phyloP scores from a whole-genome alignment of 2,888 invertebrate genomes.

The Hyposoter didymator region DNA sequence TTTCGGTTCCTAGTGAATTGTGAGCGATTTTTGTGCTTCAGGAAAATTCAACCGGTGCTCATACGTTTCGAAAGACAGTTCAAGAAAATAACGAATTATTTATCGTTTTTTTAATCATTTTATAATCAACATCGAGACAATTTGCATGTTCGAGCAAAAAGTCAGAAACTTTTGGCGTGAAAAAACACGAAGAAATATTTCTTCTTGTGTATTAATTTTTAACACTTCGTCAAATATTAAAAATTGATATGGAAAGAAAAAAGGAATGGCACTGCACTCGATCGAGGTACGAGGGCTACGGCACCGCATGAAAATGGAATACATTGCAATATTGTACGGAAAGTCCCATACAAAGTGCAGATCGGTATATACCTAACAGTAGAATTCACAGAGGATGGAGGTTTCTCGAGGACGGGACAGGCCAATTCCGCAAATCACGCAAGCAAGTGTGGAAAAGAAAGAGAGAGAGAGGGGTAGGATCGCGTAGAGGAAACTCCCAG shows the following conservation, averaged over 20 bases:
- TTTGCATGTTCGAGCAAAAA: background rate
- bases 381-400: constrained; percentile 49
- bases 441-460: constrained; percentile 35
- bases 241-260: too few species aligned
- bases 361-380: constrained; percentile 16
- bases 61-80: too few species aligned
- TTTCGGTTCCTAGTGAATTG: background rate
- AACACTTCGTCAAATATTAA: too few species aligned
- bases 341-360: background rate
- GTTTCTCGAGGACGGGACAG: constrained; percentile 62
- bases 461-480: background rate
- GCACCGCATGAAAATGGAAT: background rate
- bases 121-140: background rate
- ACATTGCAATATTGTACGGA: background rate
- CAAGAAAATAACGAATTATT: background rate
- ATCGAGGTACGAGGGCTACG: too few species aligned
- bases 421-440: constrained; percentile 56
- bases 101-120: background rate
- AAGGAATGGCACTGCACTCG: too few species aligned
- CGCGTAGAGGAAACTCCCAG: background rate
- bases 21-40: too few species aligned
- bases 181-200: background rate
- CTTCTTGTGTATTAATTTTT: background rate
- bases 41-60: too few species aligned
- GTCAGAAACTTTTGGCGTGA: background rate